Base-by-base conservation (phyloP, 2,888 invertebrate genomes). In the Campoplex capitator region DNA sequence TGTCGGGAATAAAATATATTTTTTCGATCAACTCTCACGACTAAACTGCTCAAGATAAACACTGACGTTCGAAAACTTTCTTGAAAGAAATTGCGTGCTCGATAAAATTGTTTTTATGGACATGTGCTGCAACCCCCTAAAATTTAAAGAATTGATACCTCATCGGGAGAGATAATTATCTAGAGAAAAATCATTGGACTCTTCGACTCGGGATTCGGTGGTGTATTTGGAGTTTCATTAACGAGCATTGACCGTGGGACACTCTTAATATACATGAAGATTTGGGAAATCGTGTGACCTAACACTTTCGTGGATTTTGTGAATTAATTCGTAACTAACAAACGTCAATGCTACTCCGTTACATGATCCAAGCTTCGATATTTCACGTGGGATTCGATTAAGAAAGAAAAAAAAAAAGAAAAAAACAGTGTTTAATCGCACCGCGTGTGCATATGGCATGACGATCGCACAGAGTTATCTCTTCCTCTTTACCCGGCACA, bases 361-460 rank as follows among this genome's bases (percentile, higher is more conserved):
- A 86, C 82, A 74, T 42, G 68, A 48, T n/a, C 54, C 79, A 48
- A 83, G 56, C 56, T 82, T 76, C 58, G 18, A 70, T 58, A 70
- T 70, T 83, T 28, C 77, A 54, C 83, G 51, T 62, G 62, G 62
- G 58, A 35, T 23, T 67, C 56, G 71, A 83, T 51, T 45, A n/a
- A 65, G 28, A 32, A 32, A 84, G 11, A 32, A 68, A 48, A 80
- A 51, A 65, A 56, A 80, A 32, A 68, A 48, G 77, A 51, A 65
- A 56, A 80, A 51, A 65, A 11, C 58, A 71, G 56, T 62, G 3
- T 80, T 67, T 71, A 38, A 79, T 80, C 62, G 77, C 87, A 83
- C 87, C 83, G 82, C 56, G 83, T 86, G 78, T 76, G 89, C 88
- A 89, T 88, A 84, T 83, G 83, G 86, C 88, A 88, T 88, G 87